phyloP scores from a whole-genome alignment of 2,797 vertebrate genomes.

The Aselliscus stoliczkanus region DNA sequence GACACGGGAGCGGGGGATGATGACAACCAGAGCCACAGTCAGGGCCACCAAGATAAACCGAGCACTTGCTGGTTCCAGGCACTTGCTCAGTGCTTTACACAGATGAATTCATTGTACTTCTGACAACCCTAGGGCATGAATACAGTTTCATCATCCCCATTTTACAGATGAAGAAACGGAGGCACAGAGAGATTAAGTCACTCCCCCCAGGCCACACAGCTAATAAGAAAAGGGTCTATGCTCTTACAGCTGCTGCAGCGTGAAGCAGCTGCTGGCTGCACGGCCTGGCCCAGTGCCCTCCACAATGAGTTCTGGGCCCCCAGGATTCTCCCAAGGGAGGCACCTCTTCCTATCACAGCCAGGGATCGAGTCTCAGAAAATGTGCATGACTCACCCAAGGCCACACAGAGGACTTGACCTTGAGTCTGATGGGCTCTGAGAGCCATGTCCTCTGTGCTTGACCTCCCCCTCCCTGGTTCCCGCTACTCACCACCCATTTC shows the following conservation, averaged over 20 bases:
- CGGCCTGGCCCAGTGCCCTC: rapidly evolving
- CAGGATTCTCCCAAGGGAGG: not conserved
- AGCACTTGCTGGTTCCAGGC: rapidly evolving
- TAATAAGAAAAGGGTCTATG: rapidly evolving
- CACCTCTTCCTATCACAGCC: not conserved
- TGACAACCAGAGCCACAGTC: rapidly evolving
- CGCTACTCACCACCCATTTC: rapidly evolving
- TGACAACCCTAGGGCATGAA: not conserved
- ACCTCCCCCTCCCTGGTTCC: rapidly evolving
- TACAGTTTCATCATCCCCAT: not conserved
- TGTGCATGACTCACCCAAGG: not conserved
- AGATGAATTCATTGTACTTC: not conserved
- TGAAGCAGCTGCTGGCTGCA: rapidly evolving
- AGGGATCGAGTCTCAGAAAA: rapidly evolving
- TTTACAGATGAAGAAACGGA: not conserved
- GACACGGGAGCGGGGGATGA: rapidly evolving
- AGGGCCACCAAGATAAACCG: rapidly evolving
- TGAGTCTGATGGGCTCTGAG: not conserved
- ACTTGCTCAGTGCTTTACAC: rapidly evolving
- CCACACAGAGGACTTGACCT: not conserved
- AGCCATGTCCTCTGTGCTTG: no score
- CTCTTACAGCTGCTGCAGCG: rapidly evolving
- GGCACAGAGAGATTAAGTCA: not conserved
- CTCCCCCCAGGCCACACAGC: not conserved
- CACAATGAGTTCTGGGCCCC: rapidly evolving